Percentiles rank a stretch among this genome's conserved stretches.
phyloP scores from a whole-genome alignment of 2,797 vertebrate species.

The Pelodytes ibericus region DNA sequence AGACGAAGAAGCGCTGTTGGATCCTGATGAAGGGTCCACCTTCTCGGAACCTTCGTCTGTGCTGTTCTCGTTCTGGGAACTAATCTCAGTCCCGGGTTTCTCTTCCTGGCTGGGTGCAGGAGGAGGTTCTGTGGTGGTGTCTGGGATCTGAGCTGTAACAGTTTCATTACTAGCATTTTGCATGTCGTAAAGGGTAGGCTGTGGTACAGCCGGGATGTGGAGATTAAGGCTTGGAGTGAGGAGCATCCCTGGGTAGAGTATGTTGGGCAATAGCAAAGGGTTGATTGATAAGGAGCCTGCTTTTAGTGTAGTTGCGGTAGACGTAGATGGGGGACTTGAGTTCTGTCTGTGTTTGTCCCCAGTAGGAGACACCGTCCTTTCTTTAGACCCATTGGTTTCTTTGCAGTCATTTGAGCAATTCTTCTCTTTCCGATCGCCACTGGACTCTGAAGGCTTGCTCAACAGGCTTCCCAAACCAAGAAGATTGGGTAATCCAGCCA shows the following conservation, averaged over 20 bases:
- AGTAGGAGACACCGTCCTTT: conserved; percentile 92
- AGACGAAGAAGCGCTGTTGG: conserved; percentile 85
- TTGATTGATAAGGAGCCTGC: conserved; percentile 88
- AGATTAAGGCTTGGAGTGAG: conserved; percentile 99
- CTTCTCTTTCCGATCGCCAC: conserved; percentile 82
- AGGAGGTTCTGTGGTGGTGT: conserved; percentile 51
- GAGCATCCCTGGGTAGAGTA: conserved; percentile 99
- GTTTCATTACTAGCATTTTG: conserved; percentile 86
- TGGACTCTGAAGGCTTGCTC: conserved; percentile 76
- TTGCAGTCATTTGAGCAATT: conserved; percentile 65
- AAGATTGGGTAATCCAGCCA: conserved; percentile 91
- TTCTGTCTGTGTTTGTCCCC: conserved; percentile 72
- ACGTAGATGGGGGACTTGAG: conserved; percentile 78
- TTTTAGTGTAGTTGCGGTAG: conserved; percentile 77
- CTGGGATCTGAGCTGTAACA: conserved; percentile 70
- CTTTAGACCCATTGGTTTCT: conserved; percentile 82
- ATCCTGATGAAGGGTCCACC: conserved; percentile 89
- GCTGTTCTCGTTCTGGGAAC: conserved; percentile 90
- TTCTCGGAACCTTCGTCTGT: conserved; percentile 94
- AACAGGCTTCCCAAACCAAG: conserved; percentile 85
- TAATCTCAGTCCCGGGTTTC: conserved; percentile 81
- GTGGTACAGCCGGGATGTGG: conserved; percentile 85
- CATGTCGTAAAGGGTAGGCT: conserved; percentile 76
- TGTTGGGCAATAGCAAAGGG: conserved; percentile 95
- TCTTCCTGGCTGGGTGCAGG: conserved; percentile 62